These are phyloP conservation scores for Bufotes viridis DNA, from an alignment of 2,797 vertebrate species.

Conservation along the genomic window DNA sequence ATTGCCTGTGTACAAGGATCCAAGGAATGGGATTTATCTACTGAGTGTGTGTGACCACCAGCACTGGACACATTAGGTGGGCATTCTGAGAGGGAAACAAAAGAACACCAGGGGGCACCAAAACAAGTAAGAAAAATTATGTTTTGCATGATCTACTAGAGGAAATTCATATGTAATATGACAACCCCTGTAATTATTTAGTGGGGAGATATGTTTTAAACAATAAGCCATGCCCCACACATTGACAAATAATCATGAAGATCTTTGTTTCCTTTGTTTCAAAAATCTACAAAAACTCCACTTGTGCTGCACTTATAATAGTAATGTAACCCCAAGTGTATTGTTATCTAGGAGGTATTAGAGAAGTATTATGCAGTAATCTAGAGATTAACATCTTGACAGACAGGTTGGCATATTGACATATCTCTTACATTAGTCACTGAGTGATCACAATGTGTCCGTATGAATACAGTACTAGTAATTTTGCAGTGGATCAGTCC, in stretches of 20 bases:
- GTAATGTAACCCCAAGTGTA: not conserved
- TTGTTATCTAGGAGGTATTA: not conserved
- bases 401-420: slow-evolving; percentile 3
- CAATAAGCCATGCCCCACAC: not conserved
- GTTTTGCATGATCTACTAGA: not conserved
- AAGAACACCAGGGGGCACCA: no score
- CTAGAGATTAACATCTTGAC: slow-evolving; percentile 5
- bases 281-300: not conserved
- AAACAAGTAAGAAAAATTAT: no score
- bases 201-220: not conserved
- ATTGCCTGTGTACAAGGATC: no score
- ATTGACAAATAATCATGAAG: not conserved
- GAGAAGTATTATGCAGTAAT: slow-evolving; percentile 3
- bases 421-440: not conserved
- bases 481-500: not conserved
- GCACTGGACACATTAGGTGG: no score
- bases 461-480: not conserved
- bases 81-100: no score
- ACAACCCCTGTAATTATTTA: not conserved
- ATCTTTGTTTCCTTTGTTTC: slow-evolving; percentile 9
- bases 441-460: not conserved
- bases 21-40: no score
- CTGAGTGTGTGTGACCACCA: no score
- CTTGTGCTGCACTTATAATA: slow-evolving; percentile 18
- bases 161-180: not conserved